phyloP scores from a whole-genome alignment of 1,140 invertebrate genomes.

The Bombus impatiens region DNA sequence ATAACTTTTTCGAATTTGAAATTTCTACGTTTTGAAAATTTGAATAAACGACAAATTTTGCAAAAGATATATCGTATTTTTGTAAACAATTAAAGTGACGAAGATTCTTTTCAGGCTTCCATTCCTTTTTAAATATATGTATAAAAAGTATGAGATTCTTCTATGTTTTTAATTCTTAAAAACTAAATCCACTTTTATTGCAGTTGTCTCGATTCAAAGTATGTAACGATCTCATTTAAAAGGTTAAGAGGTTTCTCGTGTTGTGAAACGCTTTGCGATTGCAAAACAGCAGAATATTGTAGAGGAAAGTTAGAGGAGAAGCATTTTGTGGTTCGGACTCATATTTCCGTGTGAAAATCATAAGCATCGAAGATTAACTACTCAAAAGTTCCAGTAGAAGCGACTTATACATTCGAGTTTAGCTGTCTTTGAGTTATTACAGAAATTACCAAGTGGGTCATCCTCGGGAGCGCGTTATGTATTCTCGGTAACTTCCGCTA shows the following conservation, averaged over 20 bases:
- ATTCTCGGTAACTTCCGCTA: slow-evolving; percentile 22
- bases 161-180: background rate
- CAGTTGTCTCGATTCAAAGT: background rate
- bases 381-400: background rate
- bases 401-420: slow-evolving; percentile 1
- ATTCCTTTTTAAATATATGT: too few relatives aligned
- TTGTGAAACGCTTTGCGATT: background rate
- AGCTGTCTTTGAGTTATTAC: slow-evolving; percentile 39
- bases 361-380: background rate
- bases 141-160: too few relatives aligned
- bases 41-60: too few relatives aligned
- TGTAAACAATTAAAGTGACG: too few relatives aligned
- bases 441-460: slow-evolving; percentile 37
- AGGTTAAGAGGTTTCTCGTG: background rate
- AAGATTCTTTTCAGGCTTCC: too few relatives aligned
- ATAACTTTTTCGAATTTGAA: too few relatives aligned
- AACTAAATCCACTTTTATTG: background rate
- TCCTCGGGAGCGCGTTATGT: background rate
- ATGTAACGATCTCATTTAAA: background rate
- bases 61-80: too few relatives aligned
- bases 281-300: background rate
- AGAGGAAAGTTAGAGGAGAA: background rate
- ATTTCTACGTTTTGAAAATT: too few relatives aligned
- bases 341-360: background rate
- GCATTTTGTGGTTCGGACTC: too few relatives aligned